phyloP scores from a whole-genome alignment of 2,888 invertebrate species.

The Yponomeuta plumbellus region DNA sequence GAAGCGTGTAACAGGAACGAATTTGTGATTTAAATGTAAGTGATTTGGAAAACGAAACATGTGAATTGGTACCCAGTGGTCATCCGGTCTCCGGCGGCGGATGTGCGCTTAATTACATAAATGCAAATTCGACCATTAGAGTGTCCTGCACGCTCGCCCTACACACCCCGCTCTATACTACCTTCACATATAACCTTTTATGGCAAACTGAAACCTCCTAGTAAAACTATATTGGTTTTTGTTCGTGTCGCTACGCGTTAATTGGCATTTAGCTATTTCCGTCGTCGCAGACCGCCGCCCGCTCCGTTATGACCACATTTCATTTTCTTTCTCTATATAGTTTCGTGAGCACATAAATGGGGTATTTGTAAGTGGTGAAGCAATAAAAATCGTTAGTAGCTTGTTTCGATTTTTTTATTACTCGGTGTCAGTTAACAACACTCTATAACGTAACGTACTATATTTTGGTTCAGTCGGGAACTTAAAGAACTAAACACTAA shows the following conservation, averaged over 20 bases:
- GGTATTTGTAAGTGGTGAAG: conserved; percentile 20
- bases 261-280: conserved; percentile 49
- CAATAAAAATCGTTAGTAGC: conserved; percentile 30
- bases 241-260: conserved; percentile 36
- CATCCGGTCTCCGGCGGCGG: conserved; percentile 34
- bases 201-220: conserved; percentile 28
- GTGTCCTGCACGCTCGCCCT: conserved; percentile 49
- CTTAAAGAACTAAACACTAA: conserved; percentile 70
- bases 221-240: conserved; percentile 30
- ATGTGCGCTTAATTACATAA: conserved; percentile 62
- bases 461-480: conserved; percentile 75
- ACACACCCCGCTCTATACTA: conserved; percentile 15
- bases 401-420: conserved; percentile 56
- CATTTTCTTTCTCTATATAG: conserved; percentile 11
- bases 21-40: neutral
- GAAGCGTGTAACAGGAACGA: neutral
- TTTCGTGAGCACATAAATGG: neutral
- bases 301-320: conserved; percentile 7
- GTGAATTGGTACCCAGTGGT: conserved; percentile 20
- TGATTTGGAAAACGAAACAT: neutral
- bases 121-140: conserved; percentile 67
- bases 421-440: conserved; percentile 66
- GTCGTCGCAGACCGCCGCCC: conserved; percentile 20
- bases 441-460: conserved; percentile 57
- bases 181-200: conserved; percentile 23